These are phyloP conservation scores for Pristionchus maxplancki DNA, from an alignment of 2,888 invertebrate species.

Conservation along the genomic window DNA sequence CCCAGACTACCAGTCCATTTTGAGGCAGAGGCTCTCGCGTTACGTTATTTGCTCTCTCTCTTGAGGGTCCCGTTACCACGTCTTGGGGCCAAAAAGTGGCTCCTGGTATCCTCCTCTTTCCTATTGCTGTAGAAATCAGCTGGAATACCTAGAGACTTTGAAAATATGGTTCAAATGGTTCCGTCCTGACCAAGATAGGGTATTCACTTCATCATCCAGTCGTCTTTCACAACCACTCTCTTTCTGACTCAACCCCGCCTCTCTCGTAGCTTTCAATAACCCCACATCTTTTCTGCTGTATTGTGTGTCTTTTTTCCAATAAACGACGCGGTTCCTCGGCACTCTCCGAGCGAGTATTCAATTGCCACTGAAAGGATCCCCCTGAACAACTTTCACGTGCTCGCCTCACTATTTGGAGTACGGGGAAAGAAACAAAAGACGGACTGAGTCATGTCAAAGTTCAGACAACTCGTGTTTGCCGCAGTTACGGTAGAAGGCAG, in stretches of 20 bases:
- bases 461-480: conserved; percentile 3
- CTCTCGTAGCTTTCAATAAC: conserved; percentile 15
- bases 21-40: not conserved
- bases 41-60: not conserved
- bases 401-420: not conserved
- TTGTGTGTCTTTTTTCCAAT: conserved; percentile 32
- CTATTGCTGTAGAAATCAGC: too few species aligned
- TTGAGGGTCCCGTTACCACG: not conserved
- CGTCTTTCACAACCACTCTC: not conserved
- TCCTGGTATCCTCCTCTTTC: not conserved
- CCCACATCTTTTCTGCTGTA: not conserved
- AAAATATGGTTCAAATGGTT: not conserved
- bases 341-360: not conserved
- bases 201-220: not conserved
- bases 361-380: conserved; percentile 9
- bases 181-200: not conserved
- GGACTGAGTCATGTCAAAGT: not conserved
- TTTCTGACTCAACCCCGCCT: not conserved
- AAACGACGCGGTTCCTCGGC: not conserved
- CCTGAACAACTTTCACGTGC: conserved; percentile 17
- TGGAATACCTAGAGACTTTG: not conserved
- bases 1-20: conserved; percentile 20
- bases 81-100: not conserved
- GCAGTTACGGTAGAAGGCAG: not conserved
- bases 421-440: not conserved